These are phyloP conservation scores for Itoplectis maculator DNA, from an alignment of 2,888 invertebrate species.

Conservation along the genomic window DNA sequence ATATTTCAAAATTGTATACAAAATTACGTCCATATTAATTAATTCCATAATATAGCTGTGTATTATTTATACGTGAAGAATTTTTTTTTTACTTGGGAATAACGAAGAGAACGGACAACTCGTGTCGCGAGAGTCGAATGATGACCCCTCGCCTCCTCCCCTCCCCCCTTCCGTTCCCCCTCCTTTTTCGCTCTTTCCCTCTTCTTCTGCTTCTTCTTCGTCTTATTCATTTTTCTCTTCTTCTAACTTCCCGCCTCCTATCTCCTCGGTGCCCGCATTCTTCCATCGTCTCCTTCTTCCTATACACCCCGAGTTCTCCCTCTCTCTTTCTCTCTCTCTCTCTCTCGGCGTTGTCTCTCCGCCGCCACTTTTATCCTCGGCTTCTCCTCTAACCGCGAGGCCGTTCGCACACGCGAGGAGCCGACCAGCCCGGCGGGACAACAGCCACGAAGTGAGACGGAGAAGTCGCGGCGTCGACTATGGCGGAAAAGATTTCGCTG, in stretches of 20 bases:
- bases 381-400: constrained; percentile 48
- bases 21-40: too few relatives aligned
- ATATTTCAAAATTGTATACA: too few relatives aligned
- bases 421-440: constrained; percentile 40
- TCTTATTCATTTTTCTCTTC: constrained; percentile 49
- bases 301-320: constrained; percentile 40
- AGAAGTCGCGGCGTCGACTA: neutral
- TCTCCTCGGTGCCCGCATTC: constrained; percentile 61
- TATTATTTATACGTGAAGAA: neutral
- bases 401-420: constrained; percentile 46
- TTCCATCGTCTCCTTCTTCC: constrained; percentile 66
- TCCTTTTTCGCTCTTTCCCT: constrained; percentile 33
- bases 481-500: constrained; percentile 60
- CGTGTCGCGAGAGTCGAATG: constrained; percentile 20
- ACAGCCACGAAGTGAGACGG: constrained; percentile 16
- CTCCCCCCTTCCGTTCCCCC: neutral
- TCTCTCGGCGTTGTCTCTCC: constrained; percentile 46
- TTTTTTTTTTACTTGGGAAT: neutral
- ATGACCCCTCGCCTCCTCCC: constrained; percentile 24
- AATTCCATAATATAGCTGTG: too few relatives aligned
- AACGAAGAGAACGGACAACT: constrained; percentile 1
- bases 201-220: constrained; percentile 44
- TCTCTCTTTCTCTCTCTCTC: too few relatives aligned
- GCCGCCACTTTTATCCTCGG: constrained; percentile 33
- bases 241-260: constrained; percentile 22